These are phyloP conservation scores for Holacanthella duospinosa DNA, from an alignment of 2,888 invertebrate species.

Conservation along the genomic window DNA sequence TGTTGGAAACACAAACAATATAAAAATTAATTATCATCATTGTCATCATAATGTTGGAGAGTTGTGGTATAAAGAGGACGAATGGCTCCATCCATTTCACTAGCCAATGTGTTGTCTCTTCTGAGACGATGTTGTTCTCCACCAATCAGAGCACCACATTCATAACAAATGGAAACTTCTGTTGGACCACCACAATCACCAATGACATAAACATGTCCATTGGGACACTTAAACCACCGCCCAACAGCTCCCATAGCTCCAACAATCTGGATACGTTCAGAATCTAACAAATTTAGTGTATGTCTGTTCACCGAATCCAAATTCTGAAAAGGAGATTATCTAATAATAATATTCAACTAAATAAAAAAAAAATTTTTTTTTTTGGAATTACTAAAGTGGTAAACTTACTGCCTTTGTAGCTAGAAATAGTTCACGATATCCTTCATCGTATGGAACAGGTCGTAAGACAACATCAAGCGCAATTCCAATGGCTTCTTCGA, in stretches of 20 bases:
- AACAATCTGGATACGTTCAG: constrained; percentile 19
- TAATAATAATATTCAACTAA: neutral
- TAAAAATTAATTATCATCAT: too few species aligned
- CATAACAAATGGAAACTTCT: constrained; percentile 41
- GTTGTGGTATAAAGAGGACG: constrained; percentile 20
- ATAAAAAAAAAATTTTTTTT: too few species aligned
- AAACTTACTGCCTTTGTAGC: too few species aligned
- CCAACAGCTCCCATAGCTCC: constrained; percentile 12
- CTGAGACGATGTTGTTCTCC: constrained; percentile 44
- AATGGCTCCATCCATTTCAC: constrained; percentile 42
- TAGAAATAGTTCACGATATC: too few species aligned
- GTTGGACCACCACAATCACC: constrained; percentile 58
- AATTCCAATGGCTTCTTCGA: too few species aligned
- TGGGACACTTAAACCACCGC: constrained; percentile 60
- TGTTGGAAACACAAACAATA: too few species aligned
- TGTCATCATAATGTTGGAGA: too few species aligned
- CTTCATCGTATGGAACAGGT: too few species aligned
- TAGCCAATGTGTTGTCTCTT: constrained; percentile 39
- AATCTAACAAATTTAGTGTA: constrained; percentile 23
- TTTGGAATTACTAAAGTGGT: too few species aligned
- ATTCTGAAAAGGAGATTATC: constrained; percentile 14
- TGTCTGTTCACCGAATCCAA: constrained; percentile 17
- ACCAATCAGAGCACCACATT: constrained; percentile 43
- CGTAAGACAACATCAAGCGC: too few species aligned
- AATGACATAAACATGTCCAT: constrained; percentile 57